These are phyloP conservation scores for Ploceus nigricollis DNA, from an alignment of 2,113 vertebrate species.

Conservation along the genomic window DNA sequence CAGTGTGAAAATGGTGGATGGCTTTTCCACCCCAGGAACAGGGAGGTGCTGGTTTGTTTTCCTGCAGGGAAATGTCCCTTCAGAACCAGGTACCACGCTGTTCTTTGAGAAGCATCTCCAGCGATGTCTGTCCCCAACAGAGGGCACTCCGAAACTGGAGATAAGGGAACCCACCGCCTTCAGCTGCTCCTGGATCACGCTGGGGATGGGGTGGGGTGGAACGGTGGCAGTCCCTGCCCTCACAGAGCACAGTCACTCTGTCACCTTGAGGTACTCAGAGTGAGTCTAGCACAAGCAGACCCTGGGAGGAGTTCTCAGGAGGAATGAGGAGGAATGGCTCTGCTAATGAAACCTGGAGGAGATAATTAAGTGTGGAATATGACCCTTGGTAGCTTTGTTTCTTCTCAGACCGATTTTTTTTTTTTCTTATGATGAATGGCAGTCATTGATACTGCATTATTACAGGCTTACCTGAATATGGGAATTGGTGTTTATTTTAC, in stretches of 20 bases:
- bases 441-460: background rate
- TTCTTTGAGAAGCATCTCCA: background rate
- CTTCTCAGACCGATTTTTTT: background rate
- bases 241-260: too few relatives aligned
- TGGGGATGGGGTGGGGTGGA: background rate
- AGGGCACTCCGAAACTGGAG: constrained; percentile 22
- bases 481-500: background rate
- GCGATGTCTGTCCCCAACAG: background rate
- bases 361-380: background rate
- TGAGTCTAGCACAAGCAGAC: background rate
- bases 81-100: rapidly evolving
- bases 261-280: rapidly evolving
- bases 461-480: background rate
- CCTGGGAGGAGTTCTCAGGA: background rate
- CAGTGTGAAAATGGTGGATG: background rate
- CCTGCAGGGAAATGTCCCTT: background rate
- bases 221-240: too few relatives aligned
- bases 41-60: background rate
- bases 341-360: background rate
- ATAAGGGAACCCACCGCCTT: background rate
- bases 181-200: rapidly evolving
- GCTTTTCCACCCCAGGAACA: background rate
- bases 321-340: background rate
- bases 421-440: background rate
- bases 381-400: background rate